Conservation (phyloP, 53 echinoderm and acorn worm species). For the Paracentrotus lividus region DNA sequence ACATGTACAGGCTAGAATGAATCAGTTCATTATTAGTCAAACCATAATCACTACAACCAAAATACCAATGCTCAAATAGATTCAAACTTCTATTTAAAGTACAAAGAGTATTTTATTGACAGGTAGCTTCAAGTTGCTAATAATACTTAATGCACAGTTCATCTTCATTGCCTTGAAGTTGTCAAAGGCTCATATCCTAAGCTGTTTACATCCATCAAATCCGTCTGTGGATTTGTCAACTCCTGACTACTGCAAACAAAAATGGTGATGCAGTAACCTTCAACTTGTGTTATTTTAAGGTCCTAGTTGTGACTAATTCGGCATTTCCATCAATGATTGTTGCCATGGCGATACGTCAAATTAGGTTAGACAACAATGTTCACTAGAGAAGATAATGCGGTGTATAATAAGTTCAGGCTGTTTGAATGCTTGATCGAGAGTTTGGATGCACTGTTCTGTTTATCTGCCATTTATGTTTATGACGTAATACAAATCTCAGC, state of each 20-base stretch:
- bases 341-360: neutral
- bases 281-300: neutral
- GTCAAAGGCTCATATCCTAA: neutral
- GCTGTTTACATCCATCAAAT: conserved; percentile 2
- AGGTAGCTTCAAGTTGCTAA: neutral
- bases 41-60: no score
- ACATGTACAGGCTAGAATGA: no score
- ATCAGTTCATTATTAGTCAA: no score
- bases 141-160: neutral
- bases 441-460: neutral
- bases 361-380: conserved; percentile 5
- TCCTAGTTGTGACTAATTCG: conserved; percentile 10
- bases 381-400: neutral
- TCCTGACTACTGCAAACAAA: neutral
- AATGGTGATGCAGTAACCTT: neutral
- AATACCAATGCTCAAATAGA: no score
- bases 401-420: neutral
- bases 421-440: neutral
- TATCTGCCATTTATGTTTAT: neutral
- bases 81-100: no score
- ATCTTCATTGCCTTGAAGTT: neutral
- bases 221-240: neutral
- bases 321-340: conserved; percentile 10
- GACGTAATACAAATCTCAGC: neutral
- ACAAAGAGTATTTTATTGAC: neutral